phyloP scores from a whole-genome alignment of 2,113 vertebrate species.

The Ciconia maguari region DNA sequence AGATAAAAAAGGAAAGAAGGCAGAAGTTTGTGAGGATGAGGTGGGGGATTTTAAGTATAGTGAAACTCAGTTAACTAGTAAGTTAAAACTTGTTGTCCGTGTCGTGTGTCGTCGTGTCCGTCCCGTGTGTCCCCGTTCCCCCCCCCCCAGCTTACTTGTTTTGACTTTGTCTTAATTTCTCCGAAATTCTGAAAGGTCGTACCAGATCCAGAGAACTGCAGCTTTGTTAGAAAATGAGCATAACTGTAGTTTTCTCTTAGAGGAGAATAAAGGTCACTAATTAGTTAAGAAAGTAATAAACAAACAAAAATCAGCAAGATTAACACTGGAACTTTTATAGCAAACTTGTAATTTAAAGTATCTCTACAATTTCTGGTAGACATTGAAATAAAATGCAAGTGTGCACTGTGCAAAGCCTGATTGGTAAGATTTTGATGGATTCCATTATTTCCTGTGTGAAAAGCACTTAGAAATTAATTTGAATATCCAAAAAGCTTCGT shows the following conservation, averaged over 20 bases:
- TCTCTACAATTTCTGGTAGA: neutral
- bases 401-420: neutral
- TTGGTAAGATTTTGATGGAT: neutral
- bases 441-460: neutral
- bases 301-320: neutral
- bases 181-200: neutral
- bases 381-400: neutral
- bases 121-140: too few relatives aligned
- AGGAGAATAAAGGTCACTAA: neutral
- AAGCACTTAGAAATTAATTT: neutral
- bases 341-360: neutral
- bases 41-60: constrained; percentile 59
- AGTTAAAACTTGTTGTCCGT: neutral
- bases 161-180: neutral
- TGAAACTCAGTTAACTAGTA: neutral
- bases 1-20: constrained; percentile 87
- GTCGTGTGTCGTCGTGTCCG: too few relatives aligned
- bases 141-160: neutral
- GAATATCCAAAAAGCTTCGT: neutral
- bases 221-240: neutral
- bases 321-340: neutral
- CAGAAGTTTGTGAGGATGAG: constrained; percentile 89
- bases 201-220: neutral
- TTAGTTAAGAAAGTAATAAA: neutral
- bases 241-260: neutral